Base-by-base conservation (phyloP, 2,113 vertebrate species). In the Syngnathus floridae region DNA sequence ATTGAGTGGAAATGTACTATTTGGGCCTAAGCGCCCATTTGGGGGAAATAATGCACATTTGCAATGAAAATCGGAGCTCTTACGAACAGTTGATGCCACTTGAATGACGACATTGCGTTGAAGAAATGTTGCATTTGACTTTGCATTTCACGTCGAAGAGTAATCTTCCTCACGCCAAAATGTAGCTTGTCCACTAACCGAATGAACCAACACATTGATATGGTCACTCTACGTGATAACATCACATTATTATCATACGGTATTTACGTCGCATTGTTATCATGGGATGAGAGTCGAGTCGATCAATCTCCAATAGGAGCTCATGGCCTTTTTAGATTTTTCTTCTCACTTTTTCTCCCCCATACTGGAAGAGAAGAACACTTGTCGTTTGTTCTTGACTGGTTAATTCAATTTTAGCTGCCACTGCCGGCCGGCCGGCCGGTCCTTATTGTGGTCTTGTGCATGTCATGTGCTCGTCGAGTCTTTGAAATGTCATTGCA, bases 371-470 rank as follows among this genome's bases (percentile, higher is more conserved):
- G 3, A 1, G 17, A 22, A 1, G 60, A 51, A 31, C 54, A 13
- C 2, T 11, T n/a, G 36, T 10, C n/a, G 49, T 6, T 9, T 49
- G 38, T 21, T 56, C 21, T 13, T 64, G 54, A 36, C 26, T 45
- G 54, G 7, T 65, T 54, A 49, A 46, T 57, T 66, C 26, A 21
- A 16, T 62, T 11, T 46, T 11, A 58, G 62, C 63, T 67, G 51
- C 71, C 62, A 26, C 26, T 26, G 26, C 38, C 43, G 3, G 1
- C 40, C 64, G 26, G 26, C 38, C 43, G 3, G 1, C 40, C 64
- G 62, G 19, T 64, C 66, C 46, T 82, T 69, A 79, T 79, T 78
- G 74, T 74, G 79, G 71, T 80, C 49, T 66, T 66, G 64, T 66
- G 58, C 35, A 38, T 67, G 74, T 86, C 81, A 82, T 77, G 79